These are phyloP conservation scores for Penaeus indicus DNA, from an alignment of 1,140 invertebrate species.

Conservation along the genomic window DNA sequence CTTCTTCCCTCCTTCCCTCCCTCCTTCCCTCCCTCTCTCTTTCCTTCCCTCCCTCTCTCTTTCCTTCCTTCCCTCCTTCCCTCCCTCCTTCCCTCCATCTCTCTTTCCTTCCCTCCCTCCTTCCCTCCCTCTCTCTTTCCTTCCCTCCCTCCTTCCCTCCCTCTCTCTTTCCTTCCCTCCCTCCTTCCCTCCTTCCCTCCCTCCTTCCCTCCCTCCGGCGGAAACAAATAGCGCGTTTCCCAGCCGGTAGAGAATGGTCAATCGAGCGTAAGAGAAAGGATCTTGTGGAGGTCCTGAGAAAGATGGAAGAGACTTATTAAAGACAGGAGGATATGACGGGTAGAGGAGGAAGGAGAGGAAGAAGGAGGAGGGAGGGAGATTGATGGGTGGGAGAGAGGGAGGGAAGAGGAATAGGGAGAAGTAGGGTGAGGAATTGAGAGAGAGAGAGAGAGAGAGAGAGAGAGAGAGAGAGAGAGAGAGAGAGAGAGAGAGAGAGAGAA, in stretches of 20 bases:
- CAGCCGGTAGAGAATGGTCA: too few relatives aligned
- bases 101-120: background rate
- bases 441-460: background rate
- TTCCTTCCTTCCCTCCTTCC: background rate
- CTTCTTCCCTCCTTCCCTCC: background rate
- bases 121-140: too few relatives aligned
- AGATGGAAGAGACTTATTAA: constrained; percentile 2
- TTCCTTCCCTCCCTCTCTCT: background rate
- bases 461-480: background rate
- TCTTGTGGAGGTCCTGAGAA: background rate
- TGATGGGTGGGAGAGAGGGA: background rate
- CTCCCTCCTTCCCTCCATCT: background rate
- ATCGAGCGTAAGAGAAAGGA: background rate
- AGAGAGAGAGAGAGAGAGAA: too few relatives aligned
- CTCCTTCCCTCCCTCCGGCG: too few relatives aligned
- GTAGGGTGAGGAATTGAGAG: background rate
- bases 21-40: background rate
- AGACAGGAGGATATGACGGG: background rate
- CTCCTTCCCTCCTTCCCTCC: too few relatives aligned
- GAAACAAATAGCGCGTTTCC: too few relatives aligned
- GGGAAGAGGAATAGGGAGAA: background rate
- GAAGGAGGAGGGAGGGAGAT: background rate
- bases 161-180: too few relatives aligned
- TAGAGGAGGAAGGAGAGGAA: background rate
- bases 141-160: too few relatives aligned